These are phyloP conservation scores for Trichechus manatus DNA, from an alignment of 2,113 vertebrate species.

Conservation along the genomic window DNA sequence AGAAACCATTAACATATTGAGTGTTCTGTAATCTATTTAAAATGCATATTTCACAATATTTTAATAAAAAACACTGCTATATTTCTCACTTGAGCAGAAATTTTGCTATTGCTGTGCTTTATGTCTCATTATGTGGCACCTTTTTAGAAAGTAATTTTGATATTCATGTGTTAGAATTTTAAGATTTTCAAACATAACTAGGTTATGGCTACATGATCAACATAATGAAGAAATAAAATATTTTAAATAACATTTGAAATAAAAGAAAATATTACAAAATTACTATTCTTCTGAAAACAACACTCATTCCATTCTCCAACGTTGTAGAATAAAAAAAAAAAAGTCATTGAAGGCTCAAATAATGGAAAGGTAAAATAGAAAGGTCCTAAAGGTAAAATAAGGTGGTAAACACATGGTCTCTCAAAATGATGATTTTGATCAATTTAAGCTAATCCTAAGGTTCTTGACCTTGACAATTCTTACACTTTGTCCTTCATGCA, in stretches of 20 bases:
- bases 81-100: not conserved
- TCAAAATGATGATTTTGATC: constrained; percentile 69
- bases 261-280: constrained; percentile 30
- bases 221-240: not conserved
- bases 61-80: not conserved
- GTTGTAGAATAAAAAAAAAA: constrained; percentile 56
- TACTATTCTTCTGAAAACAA: constrained; percentile 14
- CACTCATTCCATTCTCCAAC: not conserved
- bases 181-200: constrained; percentile 29
- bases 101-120: not conserved
- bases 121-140: not conserved
- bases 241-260: constrained; percentile 42
- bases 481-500: constrained; percentile 57
- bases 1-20: not conserved
- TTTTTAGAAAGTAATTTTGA: constrained; percentile 27
- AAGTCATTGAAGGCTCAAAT: not conserved
- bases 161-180: constrained; percentile 31
- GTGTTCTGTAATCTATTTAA: constrained; percentile 32
- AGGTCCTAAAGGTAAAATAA: not conserved
- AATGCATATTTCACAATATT: not conserved
- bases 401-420: not conserved
- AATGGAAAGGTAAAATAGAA: not conserved
- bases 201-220: constrained; percentile 11
- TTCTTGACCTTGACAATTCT: constrained; percentile 71
- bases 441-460: constrained; percentile 53